Percentiles rank a stretch among this genome's conserved stretches.
Conservation (phyloP, 2,113 vertebrate genomes). For the Megaleporinus macrocephalus region DNA sequence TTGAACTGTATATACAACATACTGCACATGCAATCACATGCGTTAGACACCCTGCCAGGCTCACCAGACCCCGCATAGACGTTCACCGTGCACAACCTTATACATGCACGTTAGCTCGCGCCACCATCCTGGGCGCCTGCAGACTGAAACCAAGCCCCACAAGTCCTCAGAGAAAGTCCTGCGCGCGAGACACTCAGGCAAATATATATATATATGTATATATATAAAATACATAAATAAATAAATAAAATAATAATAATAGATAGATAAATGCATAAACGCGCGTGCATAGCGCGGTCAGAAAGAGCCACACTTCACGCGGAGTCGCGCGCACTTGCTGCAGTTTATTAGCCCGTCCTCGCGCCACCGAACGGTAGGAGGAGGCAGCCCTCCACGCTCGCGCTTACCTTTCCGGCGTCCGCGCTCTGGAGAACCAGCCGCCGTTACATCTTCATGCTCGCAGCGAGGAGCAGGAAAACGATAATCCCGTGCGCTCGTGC, state of each 20-base stretch:
- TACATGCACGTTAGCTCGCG: not conserved
- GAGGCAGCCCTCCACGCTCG: not conserved
- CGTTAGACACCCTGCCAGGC: too few relatives aligned
- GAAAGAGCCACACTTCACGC: too few relatives aligned
- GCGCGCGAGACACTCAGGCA: not conserved
- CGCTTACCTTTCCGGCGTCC: slow-evolving; percentile 50
- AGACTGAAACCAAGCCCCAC: not conserved
- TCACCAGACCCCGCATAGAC: too few relatives aligned
- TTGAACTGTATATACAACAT: too few relatives aligned
- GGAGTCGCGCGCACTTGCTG: not conserved
- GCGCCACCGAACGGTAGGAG: too few relatives aligned
- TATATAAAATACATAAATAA: too few relatives aligned
- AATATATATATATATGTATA: too few relatives aligned
- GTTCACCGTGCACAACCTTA: too few relatives aligned
- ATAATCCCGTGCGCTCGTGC: slow-evolving; percentile 47
- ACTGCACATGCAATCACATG: too few relatives aligned
- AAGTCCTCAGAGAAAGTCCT: not conserved
- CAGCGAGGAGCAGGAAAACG: slow-evolving; percentile 23
- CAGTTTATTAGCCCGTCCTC: not conserved
- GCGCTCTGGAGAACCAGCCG: slow-evolving; percentile 4
- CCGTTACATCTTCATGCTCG: slow-evolving; percentile 40
- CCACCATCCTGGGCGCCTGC: not conserved
- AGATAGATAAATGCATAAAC: too few relatives aligned
- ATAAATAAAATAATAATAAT: too few relatives aligned
- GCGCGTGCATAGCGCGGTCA: not conserved